Base-by-base conservation (phyloP, 30 jellyfish, hydroid and myxozoan genomes). In the Catostylus mosaicus region DNA sequence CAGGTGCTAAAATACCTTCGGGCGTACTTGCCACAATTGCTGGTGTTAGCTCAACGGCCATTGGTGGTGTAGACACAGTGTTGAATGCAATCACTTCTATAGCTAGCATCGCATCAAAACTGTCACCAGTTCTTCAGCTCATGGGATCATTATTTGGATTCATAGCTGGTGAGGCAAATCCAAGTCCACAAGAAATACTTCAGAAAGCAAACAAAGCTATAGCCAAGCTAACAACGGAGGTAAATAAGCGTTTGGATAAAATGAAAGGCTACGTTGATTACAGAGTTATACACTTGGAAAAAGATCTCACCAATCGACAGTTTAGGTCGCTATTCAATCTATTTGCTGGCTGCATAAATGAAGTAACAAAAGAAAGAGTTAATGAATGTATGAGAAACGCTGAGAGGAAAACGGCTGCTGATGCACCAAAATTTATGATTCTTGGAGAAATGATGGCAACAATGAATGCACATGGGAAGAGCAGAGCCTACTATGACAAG, bases 231-330 rank as follows among this genome's bases (percentile, higher is more conserved):
- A 68, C 81, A 0, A 32, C 8, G 16, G 81, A 32, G 12, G 81
- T 68, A 6, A 68, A 68, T 68, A 63, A 68, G n/a, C 29, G 81
- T 7, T 24, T 68, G 22, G 64, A 30, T 26, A 36, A 68, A 20
- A 68, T 68, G 81, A 35, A 68, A 35, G 81, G 64, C 1, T 68
- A 68, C 36, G 64, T 68, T 3, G 64, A 43, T 24, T 22, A n/a
- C 19, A 43, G 22, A 31, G 81, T 68, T 30, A 68, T 68, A n/a
- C 11, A 36, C 9, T n/a, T 68, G 81, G 81, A 68, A 36, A 68
- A 68, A 68, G 81, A 68, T 35, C 64, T 68, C 64, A 68, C 36
- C 67, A 68, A 68, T 43, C 81, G 81, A 68, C 63, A 68, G 64
- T 68, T 30, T 18, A 61, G 64, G 19, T 30, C 81, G 14, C 2